phyloP scores from a whole-genome alignment of 2,797 vertebrate species.

The Bovichtus diacanthus region DNA sequence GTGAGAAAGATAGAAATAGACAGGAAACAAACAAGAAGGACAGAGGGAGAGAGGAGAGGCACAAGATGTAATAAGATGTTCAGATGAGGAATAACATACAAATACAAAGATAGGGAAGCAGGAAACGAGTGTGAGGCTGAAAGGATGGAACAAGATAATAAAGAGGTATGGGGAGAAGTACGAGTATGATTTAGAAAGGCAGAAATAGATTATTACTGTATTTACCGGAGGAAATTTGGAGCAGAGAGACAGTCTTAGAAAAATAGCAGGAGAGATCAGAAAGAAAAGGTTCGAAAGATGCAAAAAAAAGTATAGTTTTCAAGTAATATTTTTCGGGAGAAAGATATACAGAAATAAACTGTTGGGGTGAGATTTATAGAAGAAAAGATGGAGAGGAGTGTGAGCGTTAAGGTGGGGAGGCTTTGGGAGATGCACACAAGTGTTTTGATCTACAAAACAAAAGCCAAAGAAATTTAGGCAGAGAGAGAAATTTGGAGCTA shows the following conservation, averaged over 20 bases:
- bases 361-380: background rate
- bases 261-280: background rate
- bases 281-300: background rate
- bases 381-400: slow-evolving; percentile 5
- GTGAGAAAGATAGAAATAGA: slow-evolving; percentile 68
- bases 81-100: slow-evolving; percentile 48
- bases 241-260: slow-evolving; percentile 8
- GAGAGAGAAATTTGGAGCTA: slow-evolving; percentile 42
- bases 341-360: slow-evolving; percentile 31
- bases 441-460: slow-evolving; percentile 53
- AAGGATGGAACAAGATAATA: slow-evolving; percentile 48
- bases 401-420: slow-evolving; percentile 16
- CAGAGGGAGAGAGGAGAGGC: slow-evolving; percentile 49
- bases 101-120: slow-evolving; percentile 39
- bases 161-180: slow-evolving; percentile 29
- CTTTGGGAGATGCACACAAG: slow-evolving; percentile 24
- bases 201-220: slow-evolving; percentile 45
- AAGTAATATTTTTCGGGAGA: background rate
- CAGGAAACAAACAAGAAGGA: slow-evolving; percentile 65
- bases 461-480: slow-evolving; percentile 51
- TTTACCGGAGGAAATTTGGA: slow-evolving; percentile 34
- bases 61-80: slow-evolving; percentile 66
- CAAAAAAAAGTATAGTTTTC: slow-evolving; percentile 23
- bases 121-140: slow-evolving; percentile 8
- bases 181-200: slow-evolving; percentile 23